Base-by-base conservation (phyloP, 2,888 invertebrate genomes). In the Clusia tigrina region DNA sequence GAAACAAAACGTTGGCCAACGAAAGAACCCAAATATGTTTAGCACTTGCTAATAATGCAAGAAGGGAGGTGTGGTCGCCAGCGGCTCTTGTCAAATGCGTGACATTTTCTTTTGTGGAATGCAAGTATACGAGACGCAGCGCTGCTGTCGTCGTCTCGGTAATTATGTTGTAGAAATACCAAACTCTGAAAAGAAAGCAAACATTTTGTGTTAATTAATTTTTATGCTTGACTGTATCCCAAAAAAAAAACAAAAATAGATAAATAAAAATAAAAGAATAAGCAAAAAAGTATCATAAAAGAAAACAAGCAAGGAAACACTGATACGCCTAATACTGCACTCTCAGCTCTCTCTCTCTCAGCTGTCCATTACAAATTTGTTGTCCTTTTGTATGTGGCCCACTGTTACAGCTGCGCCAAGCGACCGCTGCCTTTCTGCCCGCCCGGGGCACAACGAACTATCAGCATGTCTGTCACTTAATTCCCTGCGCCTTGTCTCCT, bases 1-100 rank as follows among this genome's bases (percentile, higher is more conserved):
- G n/a, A 42, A 42, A 10, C n/a, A 10, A 42, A 42, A 42, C n/a
- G n/a, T n/a, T n/a, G n/a, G n/a, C n/a, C n/a, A n/a, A n/a, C n/a
- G n/a, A n/a, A n/a, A n/a, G n/a, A n/a, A n/a, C n/a, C n/a, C n/a
- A n/a, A n/a, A n/a, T n/a, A n/a, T n/a, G n/a, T n/a, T n/a, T n/a
- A n/a, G n/a, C n/a, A n/a, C n/a, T n/a, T n/a, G n/a, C 6, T 42
- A 42, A 42, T n/a, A 42, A 42, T 42, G 6, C 42, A 3, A 42
- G 2, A 42, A 42, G 42, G 23, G 42, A 46, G 18, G n/a, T 23
- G 51, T n/a, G 38, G n/a, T 24, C 54, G 65, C 62, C 60, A 69
- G 70, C 70, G 12, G 12, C 24, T n/a, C 17, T 76, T 76, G 77
- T 76, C 77, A 76, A 74, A 74, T 76, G 66, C 65, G 66, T 66